These are phyloP conservation scores for Acridotheres tristis DNA, from an alignment of 2,797 vertebrate species.

Conservation along the genomic window DNA sequence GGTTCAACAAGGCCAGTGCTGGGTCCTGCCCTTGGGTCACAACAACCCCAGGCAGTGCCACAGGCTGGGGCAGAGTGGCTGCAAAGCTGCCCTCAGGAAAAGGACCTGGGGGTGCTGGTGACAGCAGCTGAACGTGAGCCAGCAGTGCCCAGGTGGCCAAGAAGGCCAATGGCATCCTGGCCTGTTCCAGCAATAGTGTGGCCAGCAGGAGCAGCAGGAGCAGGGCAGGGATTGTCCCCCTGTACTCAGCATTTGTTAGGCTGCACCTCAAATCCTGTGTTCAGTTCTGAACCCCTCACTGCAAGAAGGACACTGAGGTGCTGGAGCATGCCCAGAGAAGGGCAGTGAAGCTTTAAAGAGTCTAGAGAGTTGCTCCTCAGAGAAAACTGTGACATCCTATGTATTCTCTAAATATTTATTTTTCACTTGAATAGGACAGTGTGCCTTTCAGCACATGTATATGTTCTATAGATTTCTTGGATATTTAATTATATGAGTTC, in stretches of 20 bases:
- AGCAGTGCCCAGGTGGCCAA: neutral
- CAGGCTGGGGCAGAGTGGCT: neutral
- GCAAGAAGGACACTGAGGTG: rapidly evolving
- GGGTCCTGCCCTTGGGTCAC: neutral
- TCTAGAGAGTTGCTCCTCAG: neutral
- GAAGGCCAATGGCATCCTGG: neutral
- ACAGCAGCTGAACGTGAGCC: neutral
- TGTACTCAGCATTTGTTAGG: rapidly evolving
- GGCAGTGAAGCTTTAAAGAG: rapidly evolving
- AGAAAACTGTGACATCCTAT: neutral
- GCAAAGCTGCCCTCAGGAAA: neutral
- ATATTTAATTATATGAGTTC: constrained; percentile 24
- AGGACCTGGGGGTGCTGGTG: neutral
- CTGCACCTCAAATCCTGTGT: rapidly evolving
- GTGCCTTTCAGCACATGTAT: neutral
- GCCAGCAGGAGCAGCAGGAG: neutral
- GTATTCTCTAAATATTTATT: neutral
- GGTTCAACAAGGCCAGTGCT: neutral
- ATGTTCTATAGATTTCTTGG: constrained; percentile 30
- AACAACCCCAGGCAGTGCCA: neutral
- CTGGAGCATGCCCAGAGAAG: neutral
- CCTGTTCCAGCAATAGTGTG: neutral
- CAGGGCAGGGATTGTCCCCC: neutral
- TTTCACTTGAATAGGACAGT: constrained; percentile 10
- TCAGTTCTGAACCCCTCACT: rapidly evolving